Evolutionary conservation across 2,113 vertebrate genomes (phyloP).

Genomic region (Zootoca vivipara): DNA sequence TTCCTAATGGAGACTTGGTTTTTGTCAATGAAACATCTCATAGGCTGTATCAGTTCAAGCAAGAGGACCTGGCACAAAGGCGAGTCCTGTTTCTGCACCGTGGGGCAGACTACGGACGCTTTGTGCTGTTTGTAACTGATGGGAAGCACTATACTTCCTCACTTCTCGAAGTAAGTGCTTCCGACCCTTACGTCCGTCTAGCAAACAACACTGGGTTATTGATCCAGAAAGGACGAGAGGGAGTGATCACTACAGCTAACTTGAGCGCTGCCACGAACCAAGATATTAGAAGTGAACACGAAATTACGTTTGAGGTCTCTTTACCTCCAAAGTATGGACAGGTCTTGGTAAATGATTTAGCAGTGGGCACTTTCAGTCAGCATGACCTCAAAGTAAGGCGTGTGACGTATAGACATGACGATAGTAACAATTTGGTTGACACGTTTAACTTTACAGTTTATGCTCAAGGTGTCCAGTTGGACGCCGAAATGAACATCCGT

Average conservation of each 20-base stretch:
- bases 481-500: constrained; percentile 73
- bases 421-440: constrained; percentile 79
- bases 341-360: constrained; percentile 72
- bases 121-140: constrained; percentile 91
- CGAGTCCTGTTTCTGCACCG: constrained; percentile 83
- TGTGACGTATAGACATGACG: constrained; percentile 82
- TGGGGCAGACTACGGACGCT: constrained; percentile 80
- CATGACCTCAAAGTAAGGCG: constrained; percentile 76
- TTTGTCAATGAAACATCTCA: constrained; percentile 78
- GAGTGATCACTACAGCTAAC: constrained; percentile 75
- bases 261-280: constrained; percentile 86
- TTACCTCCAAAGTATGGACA: constrained; percentile 78
- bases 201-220: constrained; percentile 85
- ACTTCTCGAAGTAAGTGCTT: constrained; percentile 84
- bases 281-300: constrained; percentile 80
- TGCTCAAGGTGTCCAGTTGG: constrained; percentile 71
- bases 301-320: constrained; percentile 76
- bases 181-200: constrained; percentile 80
- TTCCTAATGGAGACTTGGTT: constrained; percentile 89
- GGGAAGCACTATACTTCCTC: constrained; percentile 85
- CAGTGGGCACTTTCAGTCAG: constrained; percentile 78
- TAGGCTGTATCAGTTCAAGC: constrained; percentile 86
- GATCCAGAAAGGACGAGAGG: constrained; percentile 82
- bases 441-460: constrained; percentile 80
- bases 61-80: constrained; percentile 83